Base-by-base conservation (phyloP, 2,797 vertebrate genomes). In the Parauchenoglanis punctatus region DNA sequence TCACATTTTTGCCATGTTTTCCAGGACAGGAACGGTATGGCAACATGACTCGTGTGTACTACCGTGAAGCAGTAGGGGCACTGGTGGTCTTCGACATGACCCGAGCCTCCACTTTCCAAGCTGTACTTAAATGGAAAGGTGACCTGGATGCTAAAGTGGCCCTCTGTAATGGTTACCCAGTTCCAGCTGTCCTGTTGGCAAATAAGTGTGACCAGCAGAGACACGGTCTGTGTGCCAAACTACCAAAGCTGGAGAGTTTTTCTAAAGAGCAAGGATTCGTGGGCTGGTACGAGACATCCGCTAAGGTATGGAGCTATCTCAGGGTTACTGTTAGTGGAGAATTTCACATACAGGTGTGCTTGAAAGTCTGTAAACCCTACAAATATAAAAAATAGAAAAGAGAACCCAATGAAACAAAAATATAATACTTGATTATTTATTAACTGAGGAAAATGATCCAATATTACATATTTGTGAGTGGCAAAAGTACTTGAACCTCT, bases 21-120 rank as follows among this genome's bases (percentile, higher is more conserved):
- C 2, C 87, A 97, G 96, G 96, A 28, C 96, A 97, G 89, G 96
- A 97, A 82, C 93, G 96, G 8, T 97, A 96, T 46, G 96, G 96
- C 46, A 95, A 96, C 93, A 96, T 97, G 96, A 97, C 96, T n/a
- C 95, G 96, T 0, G 95, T 97, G 23, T 97, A 96, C 92, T 97
- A 96, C 93, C 89, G 95, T 2, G 96, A 97, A 88, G 96, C 96
- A 0, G 95, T 96, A 7, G 96, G 96, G 0, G 96, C 96, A 0
- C 92, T 97, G 1, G 95, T 97, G 2, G 95, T 97, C 86, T 97
- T 96, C 25, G 96, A 97, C 92, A 95, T 97, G 94, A 96, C 96
- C 6, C 86, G 96, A 0, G 90, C 93, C n/a, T 94, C 96, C 83
- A 97, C 96, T 0, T 96, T 96, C 40, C 95, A 96, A 89, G 95